Percentiles rank a stretch among this genome's conserved stretches.
These are phyloP conservation scores for Ambastaia sidthimunki DNA, from an alignment of 2,797 vertebrate genomes.

Conservation along the genomic window DNA sequence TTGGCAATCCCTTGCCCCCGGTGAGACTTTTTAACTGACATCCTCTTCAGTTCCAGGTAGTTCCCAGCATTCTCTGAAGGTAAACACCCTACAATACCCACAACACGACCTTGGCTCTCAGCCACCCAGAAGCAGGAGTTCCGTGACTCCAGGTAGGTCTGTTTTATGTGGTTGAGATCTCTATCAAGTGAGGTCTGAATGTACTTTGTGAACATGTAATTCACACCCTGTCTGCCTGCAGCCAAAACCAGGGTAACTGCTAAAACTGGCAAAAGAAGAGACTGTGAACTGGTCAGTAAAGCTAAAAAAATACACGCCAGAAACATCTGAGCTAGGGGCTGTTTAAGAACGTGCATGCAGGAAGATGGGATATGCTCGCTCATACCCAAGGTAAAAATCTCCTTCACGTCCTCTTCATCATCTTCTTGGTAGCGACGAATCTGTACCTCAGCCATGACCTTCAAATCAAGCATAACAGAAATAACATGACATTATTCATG, in stretches of 20 bases:
- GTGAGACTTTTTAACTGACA: constrained; percentile 77
- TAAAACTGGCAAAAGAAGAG: constrained; percentile 78
- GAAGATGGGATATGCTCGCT: constrained; percentile 72
- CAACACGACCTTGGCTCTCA: constrained; percentile 74
- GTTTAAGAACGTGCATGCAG: constrained; percentile 75
- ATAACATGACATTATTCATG: neutral
- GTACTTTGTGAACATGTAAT: constrained; percentile 72
- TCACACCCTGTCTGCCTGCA: constrained; percentile 68
- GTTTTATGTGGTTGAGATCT: constrained; percentile 73
- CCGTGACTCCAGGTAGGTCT: constrained; percentile 67
- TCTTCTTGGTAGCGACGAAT: constrained; percentile 73
- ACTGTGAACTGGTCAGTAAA: constrained; percentile 79
- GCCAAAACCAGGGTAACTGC: constrained; percentile 78
- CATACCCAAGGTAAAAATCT: constrained; percentile 76
- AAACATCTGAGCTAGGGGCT: constrained; percentile 74
- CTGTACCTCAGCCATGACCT: constrained; percentile 72
- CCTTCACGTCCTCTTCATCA: constrained; percentile 69
- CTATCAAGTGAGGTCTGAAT: constrained; percentile 71
- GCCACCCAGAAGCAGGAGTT: constrained; percentile 83
- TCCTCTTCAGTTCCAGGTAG: constrained; percentile 80
- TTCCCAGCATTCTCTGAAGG: neutral
- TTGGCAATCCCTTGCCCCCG: constrained; percentile 79
- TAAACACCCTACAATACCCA: constrained; percentile 76
- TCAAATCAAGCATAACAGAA: constrained; percentile 23
- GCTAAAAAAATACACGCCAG: constrained; percentile 76